phyloP scores from a whole-genome alignment of 2,113 vertebrate genomes.

The Prinia subflava region DNA sequence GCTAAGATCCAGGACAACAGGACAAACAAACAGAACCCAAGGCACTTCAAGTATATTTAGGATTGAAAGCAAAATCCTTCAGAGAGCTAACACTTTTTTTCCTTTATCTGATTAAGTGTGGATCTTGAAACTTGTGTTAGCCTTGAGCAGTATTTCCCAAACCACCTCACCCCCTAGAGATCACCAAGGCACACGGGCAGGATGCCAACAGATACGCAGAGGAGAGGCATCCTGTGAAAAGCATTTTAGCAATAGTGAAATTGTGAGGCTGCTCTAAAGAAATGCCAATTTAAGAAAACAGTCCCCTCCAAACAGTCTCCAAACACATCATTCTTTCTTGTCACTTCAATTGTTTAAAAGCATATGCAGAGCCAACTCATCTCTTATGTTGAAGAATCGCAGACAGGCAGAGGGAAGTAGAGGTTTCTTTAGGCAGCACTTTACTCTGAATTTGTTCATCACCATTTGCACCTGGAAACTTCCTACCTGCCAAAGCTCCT shows the following conservation, averaged over 20 bases:
- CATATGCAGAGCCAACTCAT: fast-evolving
- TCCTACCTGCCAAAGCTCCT: not conserved
- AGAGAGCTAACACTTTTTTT: not conserved
- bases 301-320: not conserved
- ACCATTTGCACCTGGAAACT: not conserved
- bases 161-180: not conserved
- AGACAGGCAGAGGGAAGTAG: not conserved
- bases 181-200: not conserved
- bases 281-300: not conserved
- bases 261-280: not conserved
- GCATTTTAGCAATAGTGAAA: not conserved
- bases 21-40: not conserved
- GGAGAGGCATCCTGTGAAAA: not conserved
- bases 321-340: not conserved
- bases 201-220: fast-evolving
- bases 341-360: not conserved
- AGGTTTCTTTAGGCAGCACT: not conserved
- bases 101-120: not conserved
- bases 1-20: not conserved
- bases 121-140: not conserved
- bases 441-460: not conserved
- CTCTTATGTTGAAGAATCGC: not conserved
- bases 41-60: not conserved
- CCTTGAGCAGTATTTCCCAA: not conserved
- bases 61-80: not conserved